Evolutionary conservation across 64 coral and sea anemone genomes (phyloP).

Genomic region (Pocillopora verrucosa): DNA sequence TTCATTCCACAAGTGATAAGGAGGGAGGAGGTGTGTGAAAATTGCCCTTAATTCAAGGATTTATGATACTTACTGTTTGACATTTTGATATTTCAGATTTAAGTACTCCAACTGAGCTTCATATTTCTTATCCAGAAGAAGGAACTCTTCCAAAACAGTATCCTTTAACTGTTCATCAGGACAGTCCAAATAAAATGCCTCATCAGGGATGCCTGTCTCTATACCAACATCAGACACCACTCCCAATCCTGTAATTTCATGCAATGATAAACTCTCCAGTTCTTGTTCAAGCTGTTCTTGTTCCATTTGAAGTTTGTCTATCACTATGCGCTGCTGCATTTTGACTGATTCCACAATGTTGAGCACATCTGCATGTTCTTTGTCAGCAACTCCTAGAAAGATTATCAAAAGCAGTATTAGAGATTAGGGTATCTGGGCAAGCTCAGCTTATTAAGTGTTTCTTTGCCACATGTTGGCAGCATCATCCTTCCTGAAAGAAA

Average conservation of each 20-base stretch:
- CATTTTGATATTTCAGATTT: constrained; percentile 67
- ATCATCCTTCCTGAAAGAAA: too few relatives aligned
- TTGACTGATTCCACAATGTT: constrained; percentile 81
- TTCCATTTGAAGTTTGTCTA: constrained; percentile 70
- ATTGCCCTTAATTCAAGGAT: too few relatives aligned
- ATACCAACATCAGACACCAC: constrained; percentile 38
- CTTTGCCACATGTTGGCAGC: too few relatives aligned
- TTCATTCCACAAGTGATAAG: too few relatives aligned
- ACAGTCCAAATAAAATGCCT: constrained; percentile 72
- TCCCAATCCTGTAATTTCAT: constrained; percentile 44
- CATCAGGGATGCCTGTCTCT: constrained; percentile 82
- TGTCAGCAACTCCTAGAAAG: constrained; percentile 59
- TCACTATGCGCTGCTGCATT: constrained; percentile 61
- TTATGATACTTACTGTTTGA: constrained; percentile 2
- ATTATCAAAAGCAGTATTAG: background rate
- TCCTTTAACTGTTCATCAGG: constrained; percentile 71
- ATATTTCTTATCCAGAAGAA: constrained; percentile 89
- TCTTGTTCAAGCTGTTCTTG: constrained; percentile 82
- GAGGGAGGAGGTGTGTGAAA: too few relatives aligned
- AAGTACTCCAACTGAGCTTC: constrained; percentile 86
- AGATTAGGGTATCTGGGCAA: too few relatives aligned
- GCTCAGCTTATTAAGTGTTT: too few relatives aligned
- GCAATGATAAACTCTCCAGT: constrained; percentile 50
- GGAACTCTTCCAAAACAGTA: constrained; percentile 83
- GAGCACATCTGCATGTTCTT: constrained; percentile 78